Evolutionary conservation across 92 coral and sea anemone species (phyloP), one percentile per base, ranked within the genome.

Genomic region (Galaxea fascicularis): DNA sequence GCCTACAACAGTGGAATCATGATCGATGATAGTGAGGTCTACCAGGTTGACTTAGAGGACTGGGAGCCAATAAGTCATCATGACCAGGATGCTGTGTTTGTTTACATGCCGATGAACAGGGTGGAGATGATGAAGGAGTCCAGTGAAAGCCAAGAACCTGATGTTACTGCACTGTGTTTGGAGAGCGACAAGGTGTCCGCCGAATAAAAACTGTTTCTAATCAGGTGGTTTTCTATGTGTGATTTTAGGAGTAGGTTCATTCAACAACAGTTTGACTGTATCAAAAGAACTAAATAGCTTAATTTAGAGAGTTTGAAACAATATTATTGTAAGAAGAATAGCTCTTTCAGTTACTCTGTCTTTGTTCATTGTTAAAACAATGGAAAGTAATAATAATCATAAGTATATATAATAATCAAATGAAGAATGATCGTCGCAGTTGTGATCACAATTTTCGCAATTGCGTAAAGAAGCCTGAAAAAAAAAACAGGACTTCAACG

Each of bases 1-100:
- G 91, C 77, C 47, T 74, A 46, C 11, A 87, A 88, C 45, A 82
- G 91, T 21, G 88, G 84, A 35, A 75, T 88, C 56, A 65, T 69
- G 58, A 88, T 88, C 25, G 73, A 65, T 1, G 83, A 77, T 18
- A 59, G 65, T 14, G 91, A 88, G 68, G 91, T 82, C 44, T 88
- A 88, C 66, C 91, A 88, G 57, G 35, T 88, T 24, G 74, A 77
- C 17, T 71, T 88, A 15, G 65, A 65, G 5, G 81, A 83, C 10
- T 88, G 91, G 91, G 65, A 58, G 27, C 44, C 86, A 71, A 70
- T 82, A 22, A 68, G 69, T n/a, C 68, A 54, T 10, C 70, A 53
- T 17, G 86, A 82, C 17, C 20, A 45, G 13, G 86, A 82, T 44
- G 86, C 78, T 0, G 86, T 71, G 67, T 82, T 82, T 70, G 71